Conservation (phyloP, 2,113 vertebrate genomes). For the Paracanthobrama guichenoti region DNA sequence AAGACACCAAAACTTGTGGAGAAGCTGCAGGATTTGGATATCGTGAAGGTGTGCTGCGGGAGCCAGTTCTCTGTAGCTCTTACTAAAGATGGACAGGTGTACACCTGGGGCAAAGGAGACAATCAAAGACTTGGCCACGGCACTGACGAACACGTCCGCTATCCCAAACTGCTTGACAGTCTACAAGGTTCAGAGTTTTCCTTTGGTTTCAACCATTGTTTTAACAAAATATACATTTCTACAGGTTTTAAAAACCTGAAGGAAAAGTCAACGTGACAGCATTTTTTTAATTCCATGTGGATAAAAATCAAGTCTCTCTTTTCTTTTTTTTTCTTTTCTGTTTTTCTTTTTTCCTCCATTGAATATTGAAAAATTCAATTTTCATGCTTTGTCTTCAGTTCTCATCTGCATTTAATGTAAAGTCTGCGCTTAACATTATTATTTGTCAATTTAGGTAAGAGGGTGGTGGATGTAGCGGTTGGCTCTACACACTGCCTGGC, state of each 20-base stretch:
- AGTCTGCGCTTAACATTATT: background rate
- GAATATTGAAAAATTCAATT: background rate
- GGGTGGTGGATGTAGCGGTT: conserved; percentile 93
- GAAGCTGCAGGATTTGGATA: conserved; percentile 93
- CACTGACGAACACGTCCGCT: conserved; percentile 94
- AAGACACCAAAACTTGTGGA: conserved; percentile 96
- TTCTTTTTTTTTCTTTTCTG: background rate
- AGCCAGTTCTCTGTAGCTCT: conserved; percentile 96
- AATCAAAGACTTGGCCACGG: conserved; percentile 96
- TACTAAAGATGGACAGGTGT: conserved; percentile 95
- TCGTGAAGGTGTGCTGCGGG: conserved; percentile 92
- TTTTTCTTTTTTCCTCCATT: background rate
- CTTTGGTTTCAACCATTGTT: background rate
- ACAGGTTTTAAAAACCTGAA: background rate
- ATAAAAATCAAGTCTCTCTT: background rate
- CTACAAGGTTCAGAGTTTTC: conserved; percentile 80
- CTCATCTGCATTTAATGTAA: background rate
- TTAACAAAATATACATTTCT: background rate
- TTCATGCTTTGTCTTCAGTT: background rate
- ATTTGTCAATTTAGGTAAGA: conserved; percentile 80
- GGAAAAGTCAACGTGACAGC: background rate
- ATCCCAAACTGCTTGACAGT: conserved; percentile 91
- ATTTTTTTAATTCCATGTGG: background rate
- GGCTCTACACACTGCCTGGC: conserved; percentile 96
- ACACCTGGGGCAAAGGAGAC: conserved; percentile 98